Evolutionary conservation across 2,797 vertebrate species (phyloP).

Genomic region (Chiloscyllium punctatum): DNA sequence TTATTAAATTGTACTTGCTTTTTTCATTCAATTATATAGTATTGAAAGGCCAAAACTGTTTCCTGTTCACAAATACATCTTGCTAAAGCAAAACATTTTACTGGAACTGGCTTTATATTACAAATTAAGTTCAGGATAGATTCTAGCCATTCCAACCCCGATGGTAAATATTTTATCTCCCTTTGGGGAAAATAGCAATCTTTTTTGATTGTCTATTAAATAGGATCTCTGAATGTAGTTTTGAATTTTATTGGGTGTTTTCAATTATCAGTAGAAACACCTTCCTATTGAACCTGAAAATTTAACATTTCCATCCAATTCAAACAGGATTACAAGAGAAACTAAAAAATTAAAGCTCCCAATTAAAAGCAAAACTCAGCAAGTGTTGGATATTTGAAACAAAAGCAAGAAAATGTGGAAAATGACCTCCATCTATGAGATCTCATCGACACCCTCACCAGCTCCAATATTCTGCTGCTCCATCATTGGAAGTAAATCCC

Average conservation of each 20-base stretch:
- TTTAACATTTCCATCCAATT: neutral
- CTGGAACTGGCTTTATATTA: neutral
- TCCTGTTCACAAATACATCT: neutral
- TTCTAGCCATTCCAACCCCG: too few relatives aligned
- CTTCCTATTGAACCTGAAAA: neutral
- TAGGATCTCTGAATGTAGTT: neutral
- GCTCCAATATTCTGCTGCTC: too few relatives aligned
- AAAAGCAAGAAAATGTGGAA: neutral
- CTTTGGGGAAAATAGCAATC: neutral
- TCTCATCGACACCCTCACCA: neutral
- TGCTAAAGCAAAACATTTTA: neutral
- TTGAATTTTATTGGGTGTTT: neutral
- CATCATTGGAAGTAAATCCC: neutral
- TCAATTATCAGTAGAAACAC: neutral
- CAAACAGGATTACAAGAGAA: neutral
- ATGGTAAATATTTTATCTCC: neutral
- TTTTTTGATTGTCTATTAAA: neutral
- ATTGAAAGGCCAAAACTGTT: neutral
- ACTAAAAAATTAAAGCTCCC: neutral
- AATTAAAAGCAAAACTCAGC: neutral
- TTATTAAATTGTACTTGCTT: neutral
- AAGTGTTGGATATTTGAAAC: neutral
- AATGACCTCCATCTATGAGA: too few relatives aligned
- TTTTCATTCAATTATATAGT: neutral
- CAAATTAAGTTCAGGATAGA: neutral